These are phyloP conservation scores for Zootoca vivipara DNA, from an alignment of 2,113 vertebrate species.

Conservation along the genomic window DNA sequence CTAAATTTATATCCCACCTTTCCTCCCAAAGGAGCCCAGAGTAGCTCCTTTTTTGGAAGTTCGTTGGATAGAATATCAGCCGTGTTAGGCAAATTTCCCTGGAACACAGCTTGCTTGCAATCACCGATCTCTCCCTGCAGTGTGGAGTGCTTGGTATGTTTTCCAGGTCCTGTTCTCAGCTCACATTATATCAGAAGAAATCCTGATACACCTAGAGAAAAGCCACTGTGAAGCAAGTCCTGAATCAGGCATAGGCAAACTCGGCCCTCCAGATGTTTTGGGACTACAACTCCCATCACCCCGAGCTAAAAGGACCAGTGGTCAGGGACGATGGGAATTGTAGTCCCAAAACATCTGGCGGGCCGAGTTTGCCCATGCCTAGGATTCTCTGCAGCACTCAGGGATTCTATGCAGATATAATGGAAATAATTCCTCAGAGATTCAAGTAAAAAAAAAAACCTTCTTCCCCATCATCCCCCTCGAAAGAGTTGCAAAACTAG, in stretches of 20 bases:
- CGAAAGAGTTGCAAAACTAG: conserved; percentile 17
- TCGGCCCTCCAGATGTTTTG: no score
- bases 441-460: neutral
- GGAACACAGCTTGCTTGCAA: neutral
- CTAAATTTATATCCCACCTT: no score
- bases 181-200: neutral
- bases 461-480: neutral
- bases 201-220: neutral
- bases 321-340: no score
- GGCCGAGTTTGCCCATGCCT: no score
- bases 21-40: no score
- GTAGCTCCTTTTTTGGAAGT: no score
- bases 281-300: no score
- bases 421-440: neutral
- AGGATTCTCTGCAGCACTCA: neutral
- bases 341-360: no score
- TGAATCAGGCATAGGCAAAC: no score
- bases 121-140: neutral
- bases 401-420: neutral
- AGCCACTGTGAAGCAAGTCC: neutral
- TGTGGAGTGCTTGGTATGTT: neutral
- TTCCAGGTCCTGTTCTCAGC: neutral
- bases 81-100: neutral
- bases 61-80: neutral
- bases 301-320: no score